Evolutionary conservation across 1,140 invertebrate species (phyloP).

Genomic region (Heliothis subflexa): DNA sequence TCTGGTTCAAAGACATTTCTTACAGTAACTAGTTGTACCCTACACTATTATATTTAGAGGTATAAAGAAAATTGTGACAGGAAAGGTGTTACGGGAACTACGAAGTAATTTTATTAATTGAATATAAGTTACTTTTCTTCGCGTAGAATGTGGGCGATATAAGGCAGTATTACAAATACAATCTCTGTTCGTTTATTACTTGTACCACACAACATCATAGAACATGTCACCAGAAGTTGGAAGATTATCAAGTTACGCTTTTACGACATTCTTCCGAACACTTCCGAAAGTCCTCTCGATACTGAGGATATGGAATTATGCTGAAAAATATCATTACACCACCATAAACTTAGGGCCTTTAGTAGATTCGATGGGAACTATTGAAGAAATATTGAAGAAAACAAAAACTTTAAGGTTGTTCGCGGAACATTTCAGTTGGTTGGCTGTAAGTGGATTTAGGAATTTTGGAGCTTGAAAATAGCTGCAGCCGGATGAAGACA

Average conservation of each 20-base stretch:
- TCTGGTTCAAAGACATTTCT: neutral
- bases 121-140: neutral
- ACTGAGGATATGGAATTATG: slow-evolving; percentile 36
- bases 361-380: neutral
- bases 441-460: neutral
- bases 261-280: slow-evolving; percentile 42
- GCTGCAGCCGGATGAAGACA: no score
- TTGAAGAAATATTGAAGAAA: neutral
- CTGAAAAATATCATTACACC: slow-evolving; percentile 9
- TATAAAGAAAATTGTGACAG: no score
- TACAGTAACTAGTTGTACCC: no score
- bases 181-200: neutral
- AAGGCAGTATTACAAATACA: neutral
- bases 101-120: no score
- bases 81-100: no score
- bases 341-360: slow-evolving; percentile 7
- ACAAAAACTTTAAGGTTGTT: neutral
- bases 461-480: neutral
- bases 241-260: slow-evolving; percentile 54
- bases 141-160: neutral
- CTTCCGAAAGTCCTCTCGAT: slow-evolving; percentile 16
- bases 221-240: slow-evolving; percentile 49
- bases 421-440: neutral
- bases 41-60: no score
- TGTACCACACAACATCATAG: slow-evolving; percentile 17